Percentiles rank a stretch among this genome's conserved stretches.
Evolutionary conservation across 2,113 vertebrate species (phyloP).

Genomic region (Castor canadensis): DNA sequence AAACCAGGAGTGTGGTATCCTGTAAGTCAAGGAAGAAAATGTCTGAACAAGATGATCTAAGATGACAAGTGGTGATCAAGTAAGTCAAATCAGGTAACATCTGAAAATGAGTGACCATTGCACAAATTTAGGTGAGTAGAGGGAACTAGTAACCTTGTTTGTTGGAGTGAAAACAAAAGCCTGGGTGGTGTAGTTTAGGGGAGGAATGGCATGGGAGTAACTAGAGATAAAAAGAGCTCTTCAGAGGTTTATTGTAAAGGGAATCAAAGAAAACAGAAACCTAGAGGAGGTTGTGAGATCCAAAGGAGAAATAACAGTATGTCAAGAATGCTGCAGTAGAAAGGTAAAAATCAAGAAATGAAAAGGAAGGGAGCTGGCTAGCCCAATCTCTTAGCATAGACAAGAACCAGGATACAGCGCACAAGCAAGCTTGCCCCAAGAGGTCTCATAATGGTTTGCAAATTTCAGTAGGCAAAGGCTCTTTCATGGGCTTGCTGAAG

Average conservation of each 20-base stretch:
- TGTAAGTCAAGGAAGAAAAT: not conserved
- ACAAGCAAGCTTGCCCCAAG: not conserved
- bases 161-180: not conserved
- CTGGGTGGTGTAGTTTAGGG: not conserved
- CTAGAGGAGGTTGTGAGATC: not conserved
- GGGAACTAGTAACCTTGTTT: not conserved
- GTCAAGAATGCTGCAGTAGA: not conserved
- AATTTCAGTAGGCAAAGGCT: not conserved
- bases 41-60: not conserved
- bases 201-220: not conserved
- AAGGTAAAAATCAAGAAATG: not conserved
- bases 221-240: no score
- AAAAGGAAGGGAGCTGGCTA: not conserved
- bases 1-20: not conserved
- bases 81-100: not conserved
- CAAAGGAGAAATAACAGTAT: not conserved
- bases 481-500: not conserved
- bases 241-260: no score
- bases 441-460: not conserved
- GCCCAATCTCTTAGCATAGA: not conserved
- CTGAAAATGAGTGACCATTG: not conserved
- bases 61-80: not conserved
- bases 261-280: not conserved
- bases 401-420: not conserved
- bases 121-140: not conserved